These are phyloP conservation scores for Caligus rogercresseyi DNA, from an alignment of 1,140 invertebrate genomes.

Conservation along the genomic window DNA sequence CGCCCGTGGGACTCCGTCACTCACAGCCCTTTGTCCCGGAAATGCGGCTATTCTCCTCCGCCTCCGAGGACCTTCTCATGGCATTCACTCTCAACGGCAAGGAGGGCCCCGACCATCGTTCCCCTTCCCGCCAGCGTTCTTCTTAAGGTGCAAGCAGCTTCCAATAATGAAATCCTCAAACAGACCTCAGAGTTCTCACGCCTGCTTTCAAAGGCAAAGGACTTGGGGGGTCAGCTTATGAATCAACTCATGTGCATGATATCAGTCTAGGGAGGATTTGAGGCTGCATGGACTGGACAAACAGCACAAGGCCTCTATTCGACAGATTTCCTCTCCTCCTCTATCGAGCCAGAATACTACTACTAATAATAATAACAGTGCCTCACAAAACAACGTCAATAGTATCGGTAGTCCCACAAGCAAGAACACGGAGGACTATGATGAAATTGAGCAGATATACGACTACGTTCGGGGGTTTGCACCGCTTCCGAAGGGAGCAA, in stretches of 20 bases:
- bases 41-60: conserved; percentile 57
- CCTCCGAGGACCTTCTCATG: conserved; percentile 60
- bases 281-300: not conserved
- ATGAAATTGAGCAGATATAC: conserved; percentile 91
- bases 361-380: not conserved
- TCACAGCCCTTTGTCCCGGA: conserved; percentile 52
- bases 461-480: conserved; percentile 81
- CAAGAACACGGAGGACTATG: conserved; percentile 59
- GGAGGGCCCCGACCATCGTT: conserved; percentile 50
- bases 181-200: conserved; percentile 57
- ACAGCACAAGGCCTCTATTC: conserved; percentile 17
- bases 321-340: conserved; percentile 17
- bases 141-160: conserved; percentile 59
- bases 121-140: conserved; percentile 65
- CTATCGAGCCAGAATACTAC: not conserved
- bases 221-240: conserved; percentile 56
- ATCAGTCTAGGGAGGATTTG: conserved; percentile 3
- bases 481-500: conserved; percentile 48
- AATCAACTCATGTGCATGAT: conserved; percentile 44
- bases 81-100: conserved; percentile 56
- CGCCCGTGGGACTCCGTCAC: conserved; percentile 42
- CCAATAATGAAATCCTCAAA: conserved; percentile 60
- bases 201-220: conserved; percentile 55
- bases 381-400: too few relatives aligned
- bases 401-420: not conserved